Evolutionary conservation across 2,113 vertebrate genomes (phyloP).

Genomic region (Urocitellus parryii): DNA sequence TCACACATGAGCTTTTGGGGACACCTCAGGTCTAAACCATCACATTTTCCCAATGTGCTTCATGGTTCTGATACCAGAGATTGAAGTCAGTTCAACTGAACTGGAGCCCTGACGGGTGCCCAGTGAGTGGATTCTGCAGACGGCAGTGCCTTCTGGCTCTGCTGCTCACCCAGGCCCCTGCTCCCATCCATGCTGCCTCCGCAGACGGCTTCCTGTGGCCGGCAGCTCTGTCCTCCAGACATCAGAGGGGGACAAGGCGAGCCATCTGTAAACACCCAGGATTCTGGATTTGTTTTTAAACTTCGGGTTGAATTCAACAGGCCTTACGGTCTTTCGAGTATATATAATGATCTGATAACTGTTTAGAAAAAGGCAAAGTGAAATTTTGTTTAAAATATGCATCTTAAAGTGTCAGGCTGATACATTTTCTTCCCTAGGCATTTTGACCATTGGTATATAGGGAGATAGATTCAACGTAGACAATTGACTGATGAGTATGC

Average conservation of each 20-base stretch:
- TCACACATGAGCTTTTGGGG: too few relatives aligned
- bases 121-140: fast-evolving
- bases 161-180: fast-evolving
- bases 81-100: not conserved
- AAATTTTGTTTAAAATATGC: not conserved
- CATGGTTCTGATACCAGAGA: not conserved
- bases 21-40: too few relatives aligned
- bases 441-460: not conserved
- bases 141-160: too few relatives aligned
- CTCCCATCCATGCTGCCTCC: fast-evolving
- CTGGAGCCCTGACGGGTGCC: fast-evolving
- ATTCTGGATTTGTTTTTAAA: not conserved
- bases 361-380: not conserved
- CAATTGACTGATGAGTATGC: too few relatives aligned
- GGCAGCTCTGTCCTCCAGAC: not conserved
- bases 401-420: not conserved
- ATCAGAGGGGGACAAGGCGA: not conserved
- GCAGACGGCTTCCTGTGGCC: not conserved
- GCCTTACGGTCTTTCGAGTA: not conserved
- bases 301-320: not conserved
- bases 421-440: not conserved
- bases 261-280: not conserved
- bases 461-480: too few relatives aligned
- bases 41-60: not conserved
- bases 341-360: not conserved